Evolutionary conservation across 2,888 invertebrate species (phyloP).

Genomic region (Yponomeuta cagnagella): DNA sequence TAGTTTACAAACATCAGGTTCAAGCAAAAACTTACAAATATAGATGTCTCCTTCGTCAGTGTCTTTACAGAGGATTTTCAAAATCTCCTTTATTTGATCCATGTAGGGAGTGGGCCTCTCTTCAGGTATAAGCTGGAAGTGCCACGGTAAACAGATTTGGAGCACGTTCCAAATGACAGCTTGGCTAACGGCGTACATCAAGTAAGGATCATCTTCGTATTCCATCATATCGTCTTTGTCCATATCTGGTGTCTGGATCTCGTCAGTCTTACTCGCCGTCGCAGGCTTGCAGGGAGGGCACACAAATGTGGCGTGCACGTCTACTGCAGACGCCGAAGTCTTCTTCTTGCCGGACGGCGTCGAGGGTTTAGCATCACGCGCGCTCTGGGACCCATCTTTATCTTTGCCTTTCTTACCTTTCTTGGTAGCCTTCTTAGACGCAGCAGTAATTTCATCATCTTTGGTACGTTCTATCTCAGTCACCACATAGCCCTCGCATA

Average conservation of each 20-base stretch:
- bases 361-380: conserved; percentile 37
- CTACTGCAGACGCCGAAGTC: conserved; percentile 37
- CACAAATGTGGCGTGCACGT: conserved; percentile 48
- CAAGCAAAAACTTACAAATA: conserved; percentile 49
- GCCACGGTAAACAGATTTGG: conserved; percentile 58
- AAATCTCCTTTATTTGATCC: conserved; percentile 37
- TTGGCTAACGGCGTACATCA: conserved; percentile 53
- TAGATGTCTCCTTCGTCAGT: conserved; percentile 59
- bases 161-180: conserved; percentile 58
- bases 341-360: conserved; percentile 32
- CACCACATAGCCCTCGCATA: conserved; percentile 53
- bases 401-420: conserved; percentile 33
- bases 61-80: conserved; percentile 46
- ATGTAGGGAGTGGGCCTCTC: conserved; percentile 41
- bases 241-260: neutral
- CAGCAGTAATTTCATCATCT: neutral
- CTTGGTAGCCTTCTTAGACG: conserved; percentile 5
- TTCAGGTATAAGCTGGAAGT: conserved; percentile 50
- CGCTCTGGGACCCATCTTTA: conserved; percentile 42
- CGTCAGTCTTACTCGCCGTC: neutral
- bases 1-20: conserved; percentile 48
- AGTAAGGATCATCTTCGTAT: conserved; percentile 33
- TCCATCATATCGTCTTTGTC: neutral
- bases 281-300: conserved; percentile 49
- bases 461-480: conserved; percentile 40